phyloP scores from a whole-genome alignment of 2,888 invertebrate genomes.

The Hedychridium roseum region DNA sequence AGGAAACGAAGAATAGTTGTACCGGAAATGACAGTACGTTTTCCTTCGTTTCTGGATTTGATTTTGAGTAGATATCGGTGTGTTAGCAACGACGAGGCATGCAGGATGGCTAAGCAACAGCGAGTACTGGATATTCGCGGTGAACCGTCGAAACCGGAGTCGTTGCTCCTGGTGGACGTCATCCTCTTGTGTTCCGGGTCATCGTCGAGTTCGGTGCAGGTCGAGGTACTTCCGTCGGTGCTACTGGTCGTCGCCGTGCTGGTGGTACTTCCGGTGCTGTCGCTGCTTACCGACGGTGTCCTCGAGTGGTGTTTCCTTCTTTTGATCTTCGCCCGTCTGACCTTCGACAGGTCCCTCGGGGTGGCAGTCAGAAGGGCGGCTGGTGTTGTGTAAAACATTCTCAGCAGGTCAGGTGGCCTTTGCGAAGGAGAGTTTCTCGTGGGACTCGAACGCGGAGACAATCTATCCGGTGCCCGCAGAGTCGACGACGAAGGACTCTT shows the following conservation, averaged over 20 bases:
- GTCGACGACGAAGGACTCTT: conserved; percentile 21
- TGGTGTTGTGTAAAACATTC: conserved; percentile 60
- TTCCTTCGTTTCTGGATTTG: too few species aligned
- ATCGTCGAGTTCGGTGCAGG: conserved; percentile 63
- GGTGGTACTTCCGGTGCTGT: conserved; percentile 57
- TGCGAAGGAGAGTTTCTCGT: conserved; percentile 49
- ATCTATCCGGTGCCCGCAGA: conserved; percentile 30
- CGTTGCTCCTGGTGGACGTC: conserved; percentile 81
- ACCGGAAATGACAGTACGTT: too few species aligned
- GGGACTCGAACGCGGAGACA: conserved; percentile 33
- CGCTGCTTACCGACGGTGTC: conserved; percentile 54
- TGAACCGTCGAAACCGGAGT: conserved; percentile 79
- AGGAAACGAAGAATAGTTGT: too few species aligned
- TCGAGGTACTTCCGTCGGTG: conserved; percentile 54
- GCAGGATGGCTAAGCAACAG: too few species aligned
- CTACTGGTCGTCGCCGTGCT: conserved; percentile 51
- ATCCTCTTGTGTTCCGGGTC: conserved; percentile 67
- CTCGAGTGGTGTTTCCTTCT: conserved; percentile 53
- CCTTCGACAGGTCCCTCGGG: conserved; percentile 57
- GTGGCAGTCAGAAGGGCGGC: conserved; percentile 57
- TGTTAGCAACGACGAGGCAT: too few species aligned
- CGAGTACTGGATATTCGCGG: conserved; percentile 61
- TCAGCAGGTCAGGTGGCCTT: conserved; percentile 55
- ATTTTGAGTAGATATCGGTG: too few species aligned
- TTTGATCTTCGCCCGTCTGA: conserved; percentile 56